Conservation (phyloP, 53 echinoderm and acorn worm species). For the Henricia sp. region DNA sequence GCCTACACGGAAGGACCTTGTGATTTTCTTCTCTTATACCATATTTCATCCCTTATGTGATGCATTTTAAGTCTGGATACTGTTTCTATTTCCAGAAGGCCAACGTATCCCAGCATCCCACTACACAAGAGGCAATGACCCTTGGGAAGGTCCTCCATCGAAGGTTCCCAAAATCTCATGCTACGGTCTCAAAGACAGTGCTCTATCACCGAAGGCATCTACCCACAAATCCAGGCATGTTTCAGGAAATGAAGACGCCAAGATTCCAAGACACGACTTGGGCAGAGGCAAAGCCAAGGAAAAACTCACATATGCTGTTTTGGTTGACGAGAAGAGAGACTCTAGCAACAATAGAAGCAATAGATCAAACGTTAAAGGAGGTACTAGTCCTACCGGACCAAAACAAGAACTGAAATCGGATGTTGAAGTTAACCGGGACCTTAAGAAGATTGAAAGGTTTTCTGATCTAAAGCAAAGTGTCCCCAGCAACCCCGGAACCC, state of each 20-base stretch:
- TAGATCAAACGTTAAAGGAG: slow-evolving; percentile 29
- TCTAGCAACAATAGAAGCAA: background rate
- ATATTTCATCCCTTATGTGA: no score
- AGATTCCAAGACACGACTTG: slow-evolving; percentile 12
- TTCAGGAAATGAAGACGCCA: slow-evolving; percentile 35
- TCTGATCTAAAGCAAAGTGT: background rate
- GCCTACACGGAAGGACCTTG: no score
- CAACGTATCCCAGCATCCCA: slow-evolving; percentile 48
- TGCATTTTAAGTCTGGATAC: no score
- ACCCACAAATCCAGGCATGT: slow-evolving; percentile 42
- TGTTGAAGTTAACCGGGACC: background rate
- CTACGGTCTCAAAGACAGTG: slow-evolving; percentile 17
- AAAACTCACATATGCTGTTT: background rate
- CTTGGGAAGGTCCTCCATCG: slow-evolving; percentile 27
- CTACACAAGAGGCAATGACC: slow-evolving; percentile 16
- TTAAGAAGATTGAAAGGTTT: slow-evolving; percentile 23
- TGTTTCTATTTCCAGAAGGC: slow-evolving; percentile 20
- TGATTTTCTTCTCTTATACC: no score
- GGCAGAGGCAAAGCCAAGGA: slow-evolving; percentile 25
- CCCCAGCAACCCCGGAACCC: background rate
- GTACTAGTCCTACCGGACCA: background rate
- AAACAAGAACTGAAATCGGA: slow-evolving; percentile 36
- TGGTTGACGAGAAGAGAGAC: slow-evolving; percentile 25
- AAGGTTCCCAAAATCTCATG: slow-evolving; percentile 22
- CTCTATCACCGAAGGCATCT: slow-evolving; percentile 46